Percentiles rank a stretch among this genome's conserved stretches.
Evolutionary conservation across 2,888 invertebrate species (phyloP).

Genomic region (Ormyrus labotus): DNA sequence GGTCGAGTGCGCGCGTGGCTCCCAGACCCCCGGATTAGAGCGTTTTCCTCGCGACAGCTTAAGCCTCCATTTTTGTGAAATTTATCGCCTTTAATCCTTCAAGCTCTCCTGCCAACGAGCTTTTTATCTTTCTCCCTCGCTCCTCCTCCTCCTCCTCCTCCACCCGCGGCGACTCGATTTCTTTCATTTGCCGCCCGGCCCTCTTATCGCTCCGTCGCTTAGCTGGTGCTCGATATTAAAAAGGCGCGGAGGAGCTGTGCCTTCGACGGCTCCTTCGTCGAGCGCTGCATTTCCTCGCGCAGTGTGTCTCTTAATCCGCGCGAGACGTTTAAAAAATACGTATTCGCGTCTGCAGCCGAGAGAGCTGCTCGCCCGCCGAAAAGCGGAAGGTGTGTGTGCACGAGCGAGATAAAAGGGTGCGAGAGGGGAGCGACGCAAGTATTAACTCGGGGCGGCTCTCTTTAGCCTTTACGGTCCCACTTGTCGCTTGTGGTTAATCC

Average conservation of each 20-base stretch:
- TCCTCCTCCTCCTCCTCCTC: constrained; percentile 53
- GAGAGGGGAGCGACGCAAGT: constrained; percentile 55
- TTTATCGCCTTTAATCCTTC: constrained; percentile 76
- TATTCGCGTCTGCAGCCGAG: constrained; percentile 70
- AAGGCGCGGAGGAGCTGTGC: constrained; percentile 33
- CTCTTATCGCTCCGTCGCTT: constrained; percentile 17
- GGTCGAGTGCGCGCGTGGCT: constrained; percentile 52
- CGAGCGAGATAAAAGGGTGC: constrained; percentile 36
- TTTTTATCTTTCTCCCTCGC: constrained; percentile 52
- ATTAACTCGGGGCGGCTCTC: constrained; percentile 66
- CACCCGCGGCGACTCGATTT: neutral
- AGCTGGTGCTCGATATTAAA: constrained; percentile 67
- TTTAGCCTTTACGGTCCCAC: constrained; percentile 68
- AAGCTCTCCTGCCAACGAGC: constrained; percentile 61
- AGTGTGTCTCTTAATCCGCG: constrained; percentile 65
- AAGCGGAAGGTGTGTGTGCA: constrained; percentile 18
- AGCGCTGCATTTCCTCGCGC: too few species aligned
- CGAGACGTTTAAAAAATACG: constrained; percentile 67
- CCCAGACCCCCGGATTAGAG: constrained; percentile 71
- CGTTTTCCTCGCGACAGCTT: constrained; percentile 74
- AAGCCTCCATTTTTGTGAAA: constrained; percentile 76
- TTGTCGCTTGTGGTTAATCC: constrained; percentile 67
- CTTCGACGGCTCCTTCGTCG: too few species aligned
- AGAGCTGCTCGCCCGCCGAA: constrained; percentile 43
- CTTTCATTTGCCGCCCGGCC: neutral